Evolutionary conservation across 2,797 vertebrate species (phyloP).

Genomic region (Silurus aristotelis): DNA sequence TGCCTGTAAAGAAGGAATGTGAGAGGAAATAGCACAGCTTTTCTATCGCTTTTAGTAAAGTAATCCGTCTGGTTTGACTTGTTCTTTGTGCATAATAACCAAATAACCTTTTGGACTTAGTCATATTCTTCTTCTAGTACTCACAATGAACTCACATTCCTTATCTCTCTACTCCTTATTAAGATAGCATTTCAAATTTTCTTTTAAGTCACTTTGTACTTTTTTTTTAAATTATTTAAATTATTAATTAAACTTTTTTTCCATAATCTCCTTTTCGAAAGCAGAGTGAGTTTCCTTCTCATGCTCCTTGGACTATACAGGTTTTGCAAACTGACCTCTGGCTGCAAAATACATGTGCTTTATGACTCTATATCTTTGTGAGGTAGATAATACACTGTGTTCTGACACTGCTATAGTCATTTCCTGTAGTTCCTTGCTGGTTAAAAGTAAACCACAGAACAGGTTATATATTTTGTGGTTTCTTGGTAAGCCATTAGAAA

Average conservation of each 20-base stretch:
- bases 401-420: constrained; percentile 7
- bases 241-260: constrained; percentile 8
- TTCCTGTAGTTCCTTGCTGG: constrained; percentile 37
- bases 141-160: constrained; percentile 31
- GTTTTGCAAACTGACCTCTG: constrained; percentile 18
- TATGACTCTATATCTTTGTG: constrained; percentile 13
- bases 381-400: constrained; percentile 38
- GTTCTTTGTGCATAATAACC: constrained; percentile 39
- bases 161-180: background rate
- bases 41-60: background rate
- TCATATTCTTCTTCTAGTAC: constrained; percentile 18
- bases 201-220: background rate
- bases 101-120: constrained; percentile 25
- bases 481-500: constrained; percentile 37
- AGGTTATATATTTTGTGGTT: constrained; percentile 23
- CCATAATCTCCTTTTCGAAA: background rate
- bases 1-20: constrained; percentile 16
- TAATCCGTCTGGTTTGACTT: constrained; percentile 52
- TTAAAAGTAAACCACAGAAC: constrained; percentile 57
- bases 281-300: background rate
- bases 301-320: background rate
- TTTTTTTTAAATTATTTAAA: background rate
- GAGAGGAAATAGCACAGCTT: constrained; percentile 9
- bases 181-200: background rate
- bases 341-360: background rate